Conservation (phyloP, 2,797 vertebrate genomes). For the Parauchenoglanis punctatus region DNA sequence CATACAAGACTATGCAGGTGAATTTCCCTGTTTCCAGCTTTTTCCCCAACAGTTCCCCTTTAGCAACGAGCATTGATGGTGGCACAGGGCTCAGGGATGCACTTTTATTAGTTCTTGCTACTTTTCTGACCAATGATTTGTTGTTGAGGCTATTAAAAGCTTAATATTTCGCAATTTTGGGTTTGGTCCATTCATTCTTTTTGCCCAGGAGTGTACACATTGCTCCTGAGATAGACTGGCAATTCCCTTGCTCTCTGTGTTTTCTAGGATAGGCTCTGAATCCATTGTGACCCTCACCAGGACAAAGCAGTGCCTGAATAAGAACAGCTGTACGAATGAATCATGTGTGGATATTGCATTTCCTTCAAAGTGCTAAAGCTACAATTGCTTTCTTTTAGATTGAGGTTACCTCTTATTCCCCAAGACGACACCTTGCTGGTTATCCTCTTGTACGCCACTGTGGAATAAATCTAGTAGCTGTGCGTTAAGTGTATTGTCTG, state of each 20-base stretch:
- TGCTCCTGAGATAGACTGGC: not conserved
- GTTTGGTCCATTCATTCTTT: too few relatives aligned
- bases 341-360: not conserved
- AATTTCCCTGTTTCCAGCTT: too few relatives aligned
- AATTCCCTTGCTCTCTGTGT: not conserved
- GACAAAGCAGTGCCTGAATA: not conserved
- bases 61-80: too few relatives aligned
- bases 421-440: not conserved
- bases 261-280: not conserved
- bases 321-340: not conserved
- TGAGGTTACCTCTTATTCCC: conserved; percentile 10
- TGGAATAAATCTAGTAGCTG: not conserved
- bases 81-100: too few relatives aligned
- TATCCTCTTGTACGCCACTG: not conserved
- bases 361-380: not conserved
- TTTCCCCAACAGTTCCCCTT: too few relatives aligned
- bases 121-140: too few relatives aligned
- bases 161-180: too few relatives aligned
- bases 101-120: too few relatives aligned
- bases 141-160: too few relatives aligned
- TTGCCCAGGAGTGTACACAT: not conserved
- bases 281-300: not conserved
- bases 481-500: conserved; percentile 4
- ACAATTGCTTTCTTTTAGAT: conserved; percentile 21
- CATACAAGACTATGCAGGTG: not conserved